phyloP scores from a whole-genome alignment of 1,140 invertebrate genomes.

The Sarcophaga bullata region DNA sequence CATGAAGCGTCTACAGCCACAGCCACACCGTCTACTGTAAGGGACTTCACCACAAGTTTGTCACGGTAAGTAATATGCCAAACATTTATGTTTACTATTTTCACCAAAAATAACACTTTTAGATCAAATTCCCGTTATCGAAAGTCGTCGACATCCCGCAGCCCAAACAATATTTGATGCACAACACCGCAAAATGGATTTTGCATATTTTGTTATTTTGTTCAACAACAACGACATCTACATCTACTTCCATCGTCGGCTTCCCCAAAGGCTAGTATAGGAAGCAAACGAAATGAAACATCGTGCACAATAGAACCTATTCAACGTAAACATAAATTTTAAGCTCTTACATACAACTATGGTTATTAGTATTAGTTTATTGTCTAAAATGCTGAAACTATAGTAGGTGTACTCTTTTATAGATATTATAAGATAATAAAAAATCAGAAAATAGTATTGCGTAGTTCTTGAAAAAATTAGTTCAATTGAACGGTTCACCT shows the following conservation, averaged over 20 bases:
- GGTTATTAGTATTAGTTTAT: no score
- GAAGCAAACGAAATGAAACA: constrained; percentile 6
- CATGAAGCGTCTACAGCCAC: constrained; percentile 47
- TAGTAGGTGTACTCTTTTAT: no score
- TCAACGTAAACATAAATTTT: background rate
- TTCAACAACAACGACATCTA: constrained; percentile 52
- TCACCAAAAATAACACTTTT: background rate
- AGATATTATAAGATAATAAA: no score
- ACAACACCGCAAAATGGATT: constrained; percentile 65
- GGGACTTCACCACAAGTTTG: constrained; percentile 60
- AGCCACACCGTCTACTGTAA: constrained; percentile 51
- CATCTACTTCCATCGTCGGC: constrained; percentile 42
- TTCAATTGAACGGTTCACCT: no score
- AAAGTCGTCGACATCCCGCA: constrained; percentile 60
- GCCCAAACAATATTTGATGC: constrained; percentile 66
- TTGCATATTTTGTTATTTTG: constrained; percentile 64
- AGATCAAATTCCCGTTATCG: constrained; percentile 61
- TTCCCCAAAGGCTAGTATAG: constrained; percentile 36
- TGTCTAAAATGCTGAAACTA: no score
- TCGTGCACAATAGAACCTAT: background rate
- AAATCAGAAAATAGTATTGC: no score
- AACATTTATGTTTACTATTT: background rate
- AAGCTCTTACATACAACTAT: background rate
- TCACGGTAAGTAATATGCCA: constrained; percentile 52
- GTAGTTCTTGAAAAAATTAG: no score